Evolutionary conservation across 2,888 invertebrate genomes (phyloP), one percentile per base, ranked within the genome.

Genomic region (Brenthis ino): DNA sequence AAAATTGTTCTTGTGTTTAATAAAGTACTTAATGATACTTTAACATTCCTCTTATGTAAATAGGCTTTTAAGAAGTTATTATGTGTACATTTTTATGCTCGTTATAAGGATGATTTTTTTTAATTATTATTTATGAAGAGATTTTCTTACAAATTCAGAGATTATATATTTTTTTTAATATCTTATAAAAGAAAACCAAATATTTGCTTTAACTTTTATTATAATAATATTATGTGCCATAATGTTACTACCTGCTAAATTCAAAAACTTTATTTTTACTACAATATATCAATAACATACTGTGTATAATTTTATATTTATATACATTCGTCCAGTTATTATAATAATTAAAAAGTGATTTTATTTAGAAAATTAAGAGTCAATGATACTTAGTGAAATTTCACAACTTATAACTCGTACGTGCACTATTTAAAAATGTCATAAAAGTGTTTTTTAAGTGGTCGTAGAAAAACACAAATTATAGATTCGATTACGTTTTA

Each of bases 11-110:
- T 60, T 48, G 11, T 8, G 11, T 43, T 43, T 43, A 43, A 43
- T 43, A 8, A 43, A 14, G 60, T 60, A 60, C 60, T 50, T 60
- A 50, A 50, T 50, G 5, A 50, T 60, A 60, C 28, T 50, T 48
- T 50, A 28, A 60, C 60, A 60, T 60, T 60, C 60, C 60, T 28
- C 50, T 50, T 60, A 60, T 50, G 60, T 60, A 50, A 60, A 50
- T 50, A 60, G 37, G 11, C 6, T 60, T 50, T 60, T 50, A 28
- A 50, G 28, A 28, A 60, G 28, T 28, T 60, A 50, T 8, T 11
- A 11, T 43, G 11, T 43, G 2, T 43, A 24, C 48, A 60, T 47
- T 50, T 37, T 57, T 47, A 47, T 13, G 47, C 47, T 58, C 24
- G 47, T 5, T 48, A 50, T 60, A 28, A 43, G 37, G 48, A 50